A percentile compares a stretch with the other conserved stretches of the same genome.
phyloP scores from a whole-genome alignment of 2,888 invertebrate genomes.

The Euspilapteryx auroguttella region DNA sequence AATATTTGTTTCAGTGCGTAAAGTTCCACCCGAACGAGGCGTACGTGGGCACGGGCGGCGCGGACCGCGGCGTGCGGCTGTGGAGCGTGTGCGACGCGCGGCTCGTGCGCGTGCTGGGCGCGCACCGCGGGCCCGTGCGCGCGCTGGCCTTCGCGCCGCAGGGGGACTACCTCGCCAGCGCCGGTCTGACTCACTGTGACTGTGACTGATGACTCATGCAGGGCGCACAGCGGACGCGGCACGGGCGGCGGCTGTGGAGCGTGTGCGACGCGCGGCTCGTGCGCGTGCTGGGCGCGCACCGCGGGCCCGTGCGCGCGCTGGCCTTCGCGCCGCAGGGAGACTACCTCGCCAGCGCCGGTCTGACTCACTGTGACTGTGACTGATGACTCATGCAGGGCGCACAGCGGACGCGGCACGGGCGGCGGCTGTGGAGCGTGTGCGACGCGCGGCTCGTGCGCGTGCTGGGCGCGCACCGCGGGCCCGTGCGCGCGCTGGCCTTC shows the following conservation, averaged over 20 bases:
- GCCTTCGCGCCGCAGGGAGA: conserved; percentile 86
- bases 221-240: conserved; percentile 89
- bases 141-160: conserved; percentile 82
- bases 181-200: too few species aligned
- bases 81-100: conserved; percentile 86
- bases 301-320: conserved; percentile 72
- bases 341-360: conserved; percentile 82
- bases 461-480: conserved; percentile 75
- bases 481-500: conserved; percentile 77
- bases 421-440: conserved; percentile 84
- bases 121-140: conserved; percentile 75
- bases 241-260: conserved; percentile 85
- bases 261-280: conserved; percentile 80
- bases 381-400: too few species aligned
- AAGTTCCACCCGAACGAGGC: conserved; percentile 91
- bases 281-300: conserved; percentile 78
- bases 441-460: conserved; percentile 82
- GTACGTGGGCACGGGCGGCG: conserved; percentile 87
- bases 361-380: too few species aligned
- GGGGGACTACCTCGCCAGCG: conserved; percentile 82
- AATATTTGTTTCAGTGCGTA: conserved; percentile 62
- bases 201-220: too few species aligned
- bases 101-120: conserved; percentile 77
- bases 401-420: conserved; percentile 88
- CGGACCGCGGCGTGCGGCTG: conserved; percentile 85